Base-by-base conservation (phyloP, 1,140 invertebrate genomes). In the Hyles vespertilio region DNA sequence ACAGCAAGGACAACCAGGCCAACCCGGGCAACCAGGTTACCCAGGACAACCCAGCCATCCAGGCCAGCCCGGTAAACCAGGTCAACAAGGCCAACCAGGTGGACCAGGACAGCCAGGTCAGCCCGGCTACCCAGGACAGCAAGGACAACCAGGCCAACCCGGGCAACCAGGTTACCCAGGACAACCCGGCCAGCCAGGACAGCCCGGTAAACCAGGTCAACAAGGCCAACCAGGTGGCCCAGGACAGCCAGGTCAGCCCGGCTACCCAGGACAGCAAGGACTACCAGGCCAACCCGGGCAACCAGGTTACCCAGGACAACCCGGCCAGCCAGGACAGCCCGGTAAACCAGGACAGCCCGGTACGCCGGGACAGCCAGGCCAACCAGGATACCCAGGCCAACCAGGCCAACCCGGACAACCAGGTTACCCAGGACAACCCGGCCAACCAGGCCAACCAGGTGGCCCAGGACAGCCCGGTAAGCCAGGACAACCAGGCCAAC, bases 71-170 rank as follows among this genome's bases (percentile, higher is more conserved):
- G 67, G 67, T 8, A 56, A 67, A 54, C 59, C 63, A 3, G 63
- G 67, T 7, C 3, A 56, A 11, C 50, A 59, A 57, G 59, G 59
- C 0, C 7, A 56, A 36, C 61, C 61, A 46, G 59, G 59, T 0
- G 0, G 53, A 36, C 61, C 61, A 46, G 69, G 63, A 32, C 55
- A 56, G 34, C 43, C 60, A 51, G 59, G 59, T 0, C 50, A 59
- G 52, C 60, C 58, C n/a, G 69, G 69, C n/a, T 8, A 51, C 4
- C 63, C 66, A n/a, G 69, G 63, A 32, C 55, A 56, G 34, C 43
- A 54, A 51, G 59, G 59, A 0, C 50, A 64, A 48, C 81, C 73
- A 68, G 72, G 74, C 40, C 5, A 50, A 5, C 77, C 71, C 59
- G 77, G 62, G 43, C 48, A 56, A 11, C 67, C 64, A 33, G 65